Conservation (phyloP, 2,888 invertebrate species). For the Lasiommata megera region DNA sequence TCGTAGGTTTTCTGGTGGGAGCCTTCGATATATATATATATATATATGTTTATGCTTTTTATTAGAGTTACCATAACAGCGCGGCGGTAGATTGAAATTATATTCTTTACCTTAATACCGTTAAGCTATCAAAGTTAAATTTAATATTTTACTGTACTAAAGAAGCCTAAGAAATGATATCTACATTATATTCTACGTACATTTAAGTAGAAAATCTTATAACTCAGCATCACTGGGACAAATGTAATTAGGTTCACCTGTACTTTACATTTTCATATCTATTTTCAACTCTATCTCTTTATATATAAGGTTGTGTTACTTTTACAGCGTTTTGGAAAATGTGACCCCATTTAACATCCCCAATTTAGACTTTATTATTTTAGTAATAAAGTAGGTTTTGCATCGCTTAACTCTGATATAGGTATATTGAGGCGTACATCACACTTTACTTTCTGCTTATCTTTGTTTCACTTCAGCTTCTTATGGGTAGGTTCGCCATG, state of each 20-base stretch:
- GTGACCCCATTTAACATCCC: neutral
- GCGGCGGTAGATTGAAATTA: no score
- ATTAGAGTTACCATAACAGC: no score
- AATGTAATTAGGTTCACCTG: constrained; percentile 26
- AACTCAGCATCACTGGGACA: constrained; percentile 21
- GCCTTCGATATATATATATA: no score
- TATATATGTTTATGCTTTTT: no score
- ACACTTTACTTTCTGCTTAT: constrained; percentile 7
- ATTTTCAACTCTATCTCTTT: constrained; percentile 6
- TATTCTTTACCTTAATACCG: neutral
- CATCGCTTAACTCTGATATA: neutral
- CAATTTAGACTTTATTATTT: neutral
- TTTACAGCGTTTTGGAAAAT: neutral
- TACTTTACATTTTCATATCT: neutral
- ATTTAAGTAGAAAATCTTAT: constrained; percentile 16
- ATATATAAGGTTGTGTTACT: neutral
- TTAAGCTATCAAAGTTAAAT: neutral
- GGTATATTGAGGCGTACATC: neutral
- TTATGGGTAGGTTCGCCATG: constrained; percentile 12
- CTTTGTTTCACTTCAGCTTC: constrained; percentile 26
- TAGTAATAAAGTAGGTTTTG: neutral
- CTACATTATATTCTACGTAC: neutral
- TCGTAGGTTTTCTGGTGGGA: no score
- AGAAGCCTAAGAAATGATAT: neutral
- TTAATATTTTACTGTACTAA: neutral